These are phyloP conservation scores for Acanthornis magna DNA, from an alignment of 2,797 vertebrate genomes.

Conservation along the genomic window DNA sequence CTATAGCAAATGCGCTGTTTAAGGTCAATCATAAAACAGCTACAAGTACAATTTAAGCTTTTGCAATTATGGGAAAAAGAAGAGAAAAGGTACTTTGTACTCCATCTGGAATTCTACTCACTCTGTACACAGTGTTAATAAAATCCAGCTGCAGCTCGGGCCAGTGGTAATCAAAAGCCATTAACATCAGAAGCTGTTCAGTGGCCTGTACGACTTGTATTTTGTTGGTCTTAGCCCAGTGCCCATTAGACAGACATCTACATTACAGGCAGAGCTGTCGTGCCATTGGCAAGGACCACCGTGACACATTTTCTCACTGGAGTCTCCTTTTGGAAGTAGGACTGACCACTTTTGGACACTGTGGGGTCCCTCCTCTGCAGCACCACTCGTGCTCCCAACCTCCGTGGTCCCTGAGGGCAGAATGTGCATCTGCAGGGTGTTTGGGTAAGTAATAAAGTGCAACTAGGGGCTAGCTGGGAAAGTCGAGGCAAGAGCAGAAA, in stretches of 20 bases:
- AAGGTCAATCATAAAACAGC: slow-evolving; percentile 29
- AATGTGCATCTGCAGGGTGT: neutral
- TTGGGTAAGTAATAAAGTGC: neutral
- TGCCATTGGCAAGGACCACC: neutral
- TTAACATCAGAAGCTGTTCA: slow-evolving; percentile 30
- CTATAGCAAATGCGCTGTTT: neutral
- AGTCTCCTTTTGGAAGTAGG: neutral
- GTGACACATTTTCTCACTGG: neutral
- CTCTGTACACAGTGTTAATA: slow-evolving; percentile 9
- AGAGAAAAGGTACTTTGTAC: neutral
- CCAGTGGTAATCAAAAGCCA: neutral
- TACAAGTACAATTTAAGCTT: neutral
- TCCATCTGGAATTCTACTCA: slow-evolving; percentile 19
- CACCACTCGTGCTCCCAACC: rapidly evolving
- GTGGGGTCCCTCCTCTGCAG: neutral
- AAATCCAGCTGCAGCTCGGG: neutral
- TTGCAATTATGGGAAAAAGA: neutral
- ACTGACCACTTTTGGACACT: neutral
- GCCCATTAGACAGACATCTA: neutral
- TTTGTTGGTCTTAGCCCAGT: slow-evolving; percentile 14
- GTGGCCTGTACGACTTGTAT: neutral
- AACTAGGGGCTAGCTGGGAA: neutral
- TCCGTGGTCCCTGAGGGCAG: neutral
- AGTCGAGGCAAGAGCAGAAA: neutral
- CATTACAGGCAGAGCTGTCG: neutral